These are phyloP conservation scores for Sphinx pinastri DNA, from an alignment of 2,888 invertebrate genomes.

Conservation along the genomic window DNA sequence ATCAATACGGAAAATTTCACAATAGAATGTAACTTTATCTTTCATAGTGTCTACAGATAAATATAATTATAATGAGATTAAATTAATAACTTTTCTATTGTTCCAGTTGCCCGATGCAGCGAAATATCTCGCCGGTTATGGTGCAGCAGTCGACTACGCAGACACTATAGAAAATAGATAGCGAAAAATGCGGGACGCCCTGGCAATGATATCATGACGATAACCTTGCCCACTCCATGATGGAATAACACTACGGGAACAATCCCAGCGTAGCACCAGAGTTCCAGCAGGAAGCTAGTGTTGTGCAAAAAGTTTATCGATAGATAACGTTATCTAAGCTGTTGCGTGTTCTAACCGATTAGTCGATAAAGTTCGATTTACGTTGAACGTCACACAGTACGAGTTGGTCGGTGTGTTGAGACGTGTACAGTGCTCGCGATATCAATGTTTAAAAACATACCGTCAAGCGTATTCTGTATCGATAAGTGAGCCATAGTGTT, in stretches of 20 bases:
- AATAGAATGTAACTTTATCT: neutral
- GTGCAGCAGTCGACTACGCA: slow-evolving; percentile 71
- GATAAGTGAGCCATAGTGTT: slow-evolving; percentile 47
- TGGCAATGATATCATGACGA: slow-evolving; percentile 60
- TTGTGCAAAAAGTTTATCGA: slow-evolving; percentile 50
- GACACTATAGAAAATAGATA: slow-evolving; percentile 45
- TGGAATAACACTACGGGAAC: slow-evolving; percentile 36
- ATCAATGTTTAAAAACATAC: slow-evolving; percentile 62
- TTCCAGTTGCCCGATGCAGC: slow-evolving; percentile 75
- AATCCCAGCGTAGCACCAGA: slow-evolving; percentile 34
- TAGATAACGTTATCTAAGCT: slow-evolving; percentile 59
- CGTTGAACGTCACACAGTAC: slow-evolving; percentile 46
- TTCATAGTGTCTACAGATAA: neutral
- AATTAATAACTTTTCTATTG: slow-evolving; percentile 50
- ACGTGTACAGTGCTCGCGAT: slow-evolving; percentile 51
- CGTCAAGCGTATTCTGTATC: slow-evolving; percentile 48
- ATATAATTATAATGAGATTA: neutral
- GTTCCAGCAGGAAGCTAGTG: slow-evolving; percentile 58
- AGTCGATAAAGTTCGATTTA: slow-evolving; percentile 50
- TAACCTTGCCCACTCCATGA: slow-evolving; percentile 40
- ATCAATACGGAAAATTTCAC: neutral
- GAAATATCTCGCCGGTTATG: slow-evolving; percentile 73
- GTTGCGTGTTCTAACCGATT: slow-evolving; percentile 64
- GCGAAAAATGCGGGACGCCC: slow-evolving; percentile 47
- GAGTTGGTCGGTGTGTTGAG: slow-evolving; percentile 47